These are phyloP conservation scores for Nibea albiflora DNA, from an alignment of 2,113 vertebrate species.

Conservation along the genomic window DNA sequence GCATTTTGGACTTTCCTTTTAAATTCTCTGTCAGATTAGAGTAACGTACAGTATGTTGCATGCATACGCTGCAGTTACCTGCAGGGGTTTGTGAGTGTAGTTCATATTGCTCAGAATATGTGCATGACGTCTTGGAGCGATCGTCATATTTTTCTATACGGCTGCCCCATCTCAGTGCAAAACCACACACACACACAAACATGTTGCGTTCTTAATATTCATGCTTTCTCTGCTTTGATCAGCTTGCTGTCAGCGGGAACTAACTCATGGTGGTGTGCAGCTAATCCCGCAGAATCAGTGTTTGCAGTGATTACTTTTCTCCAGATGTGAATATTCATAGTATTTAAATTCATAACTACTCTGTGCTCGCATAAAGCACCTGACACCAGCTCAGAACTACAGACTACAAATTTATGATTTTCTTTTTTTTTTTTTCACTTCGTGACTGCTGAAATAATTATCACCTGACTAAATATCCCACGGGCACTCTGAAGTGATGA, in stretches of 20 bases:
- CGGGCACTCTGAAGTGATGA: neutral
- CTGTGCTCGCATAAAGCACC: constrained; percentile 57
- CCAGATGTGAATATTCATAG: constrained; percentile 61
- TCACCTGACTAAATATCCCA: constrained; percentile 41
- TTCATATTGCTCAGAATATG: neutral
- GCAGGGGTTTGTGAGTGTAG: neutral
- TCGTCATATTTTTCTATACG: constrained; percentile 35
- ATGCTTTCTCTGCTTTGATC: constrained; percentile 48
- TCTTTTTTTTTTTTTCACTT: constrained; percentile 20
- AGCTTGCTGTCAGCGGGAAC: constrained; percentile 49
- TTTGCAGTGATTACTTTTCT: constrained; percentile 46
- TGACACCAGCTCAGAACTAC: constrained; percentile 23
- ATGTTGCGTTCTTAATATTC: constrained; percentile 47
- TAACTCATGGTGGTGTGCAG: constrained; percentile 22
- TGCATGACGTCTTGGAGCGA: constrained; percentile 32
- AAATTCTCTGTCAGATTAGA: constrained; percentile 4
- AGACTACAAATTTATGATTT: constrained; percentile 33
- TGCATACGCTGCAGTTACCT: neutral
- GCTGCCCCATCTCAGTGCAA: neutral
- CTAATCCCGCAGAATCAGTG: constrained; percentile 42
- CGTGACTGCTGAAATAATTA: constrained; percentile 37
- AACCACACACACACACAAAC: neutral
- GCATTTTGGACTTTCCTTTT: constrained; percentile 23
- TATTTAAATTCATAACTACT: constrained; percentile 50
- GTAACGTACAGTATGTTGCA: neutral